Conservation (phyloP, 2,797 vertebrate genomes). For the Molothrus ater region DNA sequence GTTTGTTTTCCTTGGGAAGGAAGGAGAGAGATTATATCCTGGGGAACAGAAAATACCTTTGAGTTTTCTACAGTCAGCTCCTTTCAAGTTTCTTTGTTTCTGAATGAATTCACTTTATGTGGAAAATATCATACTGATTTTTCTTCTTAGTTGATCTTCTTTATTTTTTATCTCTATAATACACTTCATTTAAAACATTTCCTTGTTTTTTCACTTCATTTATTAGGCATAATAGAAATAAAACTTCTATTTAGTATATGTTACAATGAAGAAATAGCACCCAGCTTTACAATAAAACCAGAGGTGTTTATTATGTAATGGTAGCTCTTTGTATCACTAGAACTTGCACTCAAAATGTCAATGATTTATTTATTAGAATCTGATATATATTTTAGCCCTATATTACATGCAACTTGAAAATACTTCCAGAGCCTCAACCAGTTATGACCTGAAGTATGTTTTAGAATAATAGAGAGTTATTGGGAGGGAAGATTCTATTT, state of each 20-base stretch:
- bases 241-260: constrained; percentile 53
- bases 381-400: constrained; percentile 7
- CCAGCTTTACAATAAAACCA: constrained; percentile 57
- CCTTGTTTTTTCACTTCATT: constrained; percentile 69
- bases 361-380: constrained; percentile 43
- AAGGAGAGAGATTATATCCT: background rate
- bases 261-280: constrained; percentile 55
- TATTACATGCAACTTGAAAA: constrained; percentile 12
- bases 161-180: constrained; percentile 38
- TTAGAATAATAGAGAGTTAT: background rate
- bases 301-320: constrained; percentile 35
- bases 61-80: background rate
- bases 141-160: constrained; percentile 61
- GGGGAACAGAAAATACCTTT: background rate
- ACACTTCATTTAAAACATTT: constrained; percentile 65
- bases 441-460: background rate
- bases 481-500: background rate
- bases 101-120: background rate
- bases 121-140: constrained; percentile 24
- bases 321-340: constrained; percentile 17
- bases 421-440: background rate
- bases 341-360: constrained; percentile 31
- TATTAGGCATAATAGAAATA: constrained; percentile 70
- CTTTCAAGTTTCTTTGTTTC: background rate
- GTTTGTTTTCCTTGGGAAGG: background rate